A percentile compares a stretch with the other conserved stretches of the same genome.
These are phyloP conservation scores for Pimpla rufipes DNA, from an alignment of 2,888 invertebrate genomes.

Conservation along the genomic window DNA sequence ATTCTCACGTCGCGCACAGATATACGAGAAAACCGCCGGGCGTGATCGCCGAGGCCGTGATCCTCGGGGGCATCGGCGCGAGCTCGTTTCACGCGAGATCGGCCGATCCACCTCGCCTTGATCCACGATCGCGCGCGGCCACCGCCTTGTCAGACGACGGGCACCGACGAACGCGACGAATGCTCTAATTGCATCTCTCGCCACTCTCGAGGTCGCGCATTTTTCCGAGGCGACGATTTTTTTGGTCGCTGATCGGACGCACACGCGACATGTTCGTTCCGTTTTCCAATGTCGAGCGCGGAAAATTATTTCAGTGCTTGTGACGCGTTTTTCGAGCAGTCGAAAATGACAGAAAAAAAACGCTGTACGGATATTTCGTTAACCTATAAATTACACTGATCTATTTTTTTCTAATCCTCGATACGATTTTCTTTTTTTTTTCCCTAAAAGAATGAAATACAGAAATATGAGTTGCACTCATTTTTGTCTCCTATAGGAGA, in stretches of 20 bases:
- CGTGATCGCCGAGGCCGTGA: constrained; percentile 54
- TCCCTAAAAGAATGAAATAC: too few species aligned
- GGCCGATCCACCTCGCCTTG: constrained; percentile 43
- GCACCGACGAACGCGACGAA: constrained; percentile 48
- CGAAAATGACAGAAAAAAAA: too few species aligned
- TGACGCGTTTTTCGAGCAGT: too few species aligned
- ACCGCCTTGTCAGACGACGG: constrained; percentile 41
- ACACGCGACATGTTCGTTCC: background rate
- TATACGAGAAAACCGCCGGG: constrained; percentile 44
- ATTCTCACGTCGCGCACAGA: constrained; percentile 56
- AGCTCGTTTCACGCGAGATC: constrained; percentile 57
- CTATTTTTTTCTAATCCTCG: too few species aligned
- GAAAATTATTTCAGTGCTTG: background rate
- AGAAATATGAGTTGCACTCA: too few species aligned
- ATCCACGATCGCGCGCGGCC: constrained; percentile 45
- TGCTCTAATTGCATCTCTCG: constrained; percentile 67
- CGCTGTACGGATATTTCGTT: too few species aligned
- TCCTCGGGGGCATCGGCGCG: constrained; percentile 47
- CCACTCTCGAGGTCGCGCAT: constrained; percentile 10
- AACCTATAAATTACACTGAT: too few species aligned
- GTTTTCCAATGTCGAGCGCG: background rate
- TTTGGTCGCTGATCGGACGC: background rate
- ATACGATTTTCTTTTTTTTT: too few species aligned
- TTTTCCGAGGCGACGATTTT: background rate
- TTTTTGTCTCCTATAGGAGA: too few species aligned